Evolutionary conservation across 2,888 invertebrate species (phyloP), one percentile per base, ranked within the genome.

Genomic region (Andrena fulva): DNA sequence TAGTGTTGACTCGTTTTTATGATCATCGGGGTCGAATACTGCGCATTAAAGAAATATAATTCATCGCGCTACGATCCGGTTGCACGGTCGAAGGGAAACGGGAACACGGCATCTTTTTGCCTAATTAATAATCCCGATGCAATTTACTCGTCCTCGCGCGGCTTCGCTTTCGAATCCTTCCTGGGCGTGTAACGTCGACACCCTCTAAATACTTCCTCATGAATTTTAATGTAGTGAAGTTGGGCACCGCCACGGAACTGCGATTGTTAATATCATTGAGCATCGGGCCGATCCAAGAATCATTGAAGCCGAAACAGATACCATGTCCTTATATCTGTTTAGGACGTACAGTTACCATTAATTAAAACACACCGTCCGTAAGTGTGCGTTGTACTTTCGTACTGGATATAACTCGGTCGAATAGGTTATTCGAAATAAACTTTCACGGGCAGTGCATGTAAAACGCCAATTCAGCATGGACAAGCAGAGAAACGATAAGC

Each of bases 91-190:
- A 69, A 69, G 60, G 24, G 12, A 76, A 82, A 71, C 52, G 64
- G 3, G 67, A 72, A 66, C 78, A 29, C 24, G 50, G 27, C 75
- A 76, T 71, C 56, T 82, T 85, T 80, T 67, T 81, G 63, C 74
- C 74, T 87, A 84, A 90, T 90, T 88, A 85, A 89, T 85, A 87
- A 86, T 68, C 74, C 66, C 66, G 8, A 73, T 77, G 74, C 81
- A 82, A 71, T 88, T 82, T 63, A 35, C 48, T 24, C 52, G 69
- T 68, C 72, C 63, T 48, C 48, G 64, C 48, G 64, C 77, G 62
- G 72, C 81, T 64, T 68, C 76, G 79, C 81, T 89, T 89, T 87
- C 78, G 82, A 86, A 82, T 82, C 81, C 72, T 82, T 84, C 86
- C 79, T 63, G 31, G 76, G 79, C 59, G 60, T 62, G 24, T 29